Base-by-base conservation (phyloP, 2,888 invertebrate species). In the Elysia crispata region DNA sequence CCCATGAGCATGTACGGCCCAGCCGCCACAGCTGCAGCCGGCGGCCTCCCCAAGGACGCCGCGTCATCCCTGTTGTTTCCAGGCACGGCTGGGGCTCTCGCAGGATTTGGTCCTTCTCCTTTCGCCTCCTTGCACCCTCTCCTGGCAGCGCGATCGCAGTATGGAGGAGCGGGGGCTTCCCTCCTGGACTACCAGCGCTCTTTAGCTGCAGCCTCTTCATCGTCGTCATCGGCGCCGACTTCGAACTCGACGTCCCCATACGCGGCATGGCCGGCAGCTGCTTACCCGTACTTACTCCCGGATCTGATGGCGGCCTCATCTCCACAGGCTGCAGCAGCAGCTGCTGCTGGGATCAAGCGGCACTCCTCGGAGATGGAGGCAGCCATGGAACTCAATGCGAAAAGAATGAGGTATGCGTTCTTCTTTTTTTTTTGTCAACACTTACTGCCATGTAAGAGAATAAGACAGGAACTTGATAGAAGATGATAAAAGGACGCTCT, bases 1-100 rank as follows among this genome's bases (percentile, higher is more conserved):
- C 83, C 82, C 11, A 78, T 82, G 78, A 81, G 80, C 79, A 81
- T 80, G 11, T 84, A 78, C 33, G 78, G 82, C 49, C 76, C 72
- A 1, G 41, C 41, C 5, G 41, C 41, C 11, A 41, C 41, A 11
- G 41, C 41, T 41, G 41, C 41, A 11, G 41, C 41, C 11, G 80
- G 62, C 54, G 67, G 81, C 28, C 50, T 82, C n/a, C 80, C 76
- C 31, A 84, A 84, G 64, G 84, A 84, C n/a, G 70, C 41, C 41
- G 41, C 41, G 5, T 41, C 41, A 41, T 41, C 76, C 20, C 70
- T 82, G 66, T 11, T 82, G 72, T 82, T 81, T 69, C 81, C 79
- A 33, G 70, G 81, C 31, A 23, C 84, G 5, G 79, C 77, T 15
- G 84, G 80, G 20, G 41, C 79, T 1, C 15, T 83, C 33, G 54